Conservation (phyloP, 2,797 vertebrate species). For the Tokudaia muenninki region DNA sequence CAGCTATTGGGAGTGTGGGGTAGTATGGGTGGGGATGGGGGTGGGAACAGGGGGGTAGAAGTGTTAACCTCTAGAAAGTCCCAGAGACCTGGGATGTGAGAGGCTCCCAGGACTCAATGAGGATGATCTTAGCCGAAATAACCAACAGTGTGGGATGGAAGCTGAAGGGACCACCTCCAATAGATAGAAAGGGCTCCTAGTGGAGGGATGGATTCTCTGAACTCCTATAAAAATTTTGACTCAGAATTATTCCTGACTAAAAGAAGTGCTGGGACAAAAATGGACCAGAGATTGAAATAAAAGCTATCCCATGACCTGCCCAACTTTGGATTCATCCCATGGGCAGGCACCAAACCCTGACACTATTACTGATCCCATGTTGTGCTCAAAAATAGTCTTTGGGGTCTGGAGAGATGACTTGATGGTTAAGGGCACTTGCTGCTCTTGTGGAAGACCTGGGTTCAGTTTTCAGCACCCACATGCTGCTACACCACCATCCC, state of each 20-base stretch:
- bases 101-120: neutral
- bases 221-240: neutral
- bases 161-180: neutral
- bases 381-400: neutral
- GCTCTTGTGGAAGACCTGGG: neutral
- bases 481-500: neutral
- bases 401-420: neutral
- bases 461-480: neutral
- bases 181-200: neutral
- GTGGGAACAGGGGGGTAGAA: no score
- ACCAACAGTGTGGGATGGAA: neutral
- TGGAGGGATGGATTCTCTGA: neutral
- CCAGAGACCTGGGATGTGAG: neutral
- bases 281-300: neutral
- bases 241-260: neutral
- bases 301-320: neutral
- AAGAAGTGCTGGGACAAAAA: neutral
- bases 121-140: neutral
- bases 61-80: neutral
- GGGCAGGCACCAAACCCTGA: neutral
- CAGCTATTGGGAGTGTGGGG: neutral
- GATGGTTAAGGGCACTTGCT: neutral
- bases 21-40: neutral
- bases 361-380: neutral
- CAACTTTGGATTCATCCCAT: neutral